Evolutionary conservation across 2,888 invertebrate genomes (phyloP), one percentile per base, ranked within the genome.

Genomic region (Caenorhabditis sp.): DNA sequence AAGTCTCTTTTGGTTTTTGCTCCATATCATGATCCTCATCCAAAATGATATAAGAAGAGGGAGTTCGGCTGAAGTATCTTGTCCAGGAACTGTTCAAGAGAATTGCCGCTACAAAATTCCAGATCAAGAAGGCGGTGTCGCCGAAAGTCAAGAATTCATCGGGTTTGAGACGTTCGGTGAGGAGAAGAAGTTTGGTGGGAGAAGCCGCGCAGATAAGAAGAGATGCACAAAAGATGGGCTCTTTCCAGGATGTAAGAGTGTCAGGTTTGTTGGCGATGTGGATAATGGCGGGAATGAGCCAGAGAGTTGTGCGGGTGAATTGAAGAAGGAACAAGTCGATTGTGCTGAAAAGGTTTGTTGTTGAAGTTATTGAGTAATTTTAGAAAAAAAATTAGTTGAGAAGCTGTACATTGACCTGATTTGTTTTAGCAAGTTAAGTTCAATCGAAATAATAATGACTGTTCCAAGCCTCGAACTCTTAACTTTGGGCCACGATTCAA

Each of bases 251-350:
- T 1, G 59, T 52, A 17, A 78, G 61, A 10, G 67, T 66, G 23
- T 74, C 74, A 1, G 76, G 64, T 43, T 67, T 73, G 56, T 72
- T 74, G 53, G 67, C 52, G 49, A 67, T 20, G 36, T 76, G 70
- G 50, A 79, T 60, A 26, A 43, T 80, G 59, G 66, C 67, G 1
- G 68, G 81, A 14, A 78, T 72, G 57, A 81, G 62, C 70, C 81
- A 78, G 59, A 86, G 59, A 20, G 67, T 63, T 21, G 69, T 63
- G n/a, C 86, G 78, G n/a, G 81, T 53, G 17, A 83, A 38, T 53
- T 83, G 71, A 10, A 86, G 67, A 12, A 84, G 58, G 61, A 84
- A 73, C n/a, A 86, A 67, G 61, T 86, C 86, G 63, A 84, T 73
- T n/a, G 84, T 84, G 54, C 79, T 79, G 67, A 25, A 63, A 59